phyloP scores from a whole-genome alignment of 2,113 vertebrate species.

The Acinonyx jubatus region DNA sequence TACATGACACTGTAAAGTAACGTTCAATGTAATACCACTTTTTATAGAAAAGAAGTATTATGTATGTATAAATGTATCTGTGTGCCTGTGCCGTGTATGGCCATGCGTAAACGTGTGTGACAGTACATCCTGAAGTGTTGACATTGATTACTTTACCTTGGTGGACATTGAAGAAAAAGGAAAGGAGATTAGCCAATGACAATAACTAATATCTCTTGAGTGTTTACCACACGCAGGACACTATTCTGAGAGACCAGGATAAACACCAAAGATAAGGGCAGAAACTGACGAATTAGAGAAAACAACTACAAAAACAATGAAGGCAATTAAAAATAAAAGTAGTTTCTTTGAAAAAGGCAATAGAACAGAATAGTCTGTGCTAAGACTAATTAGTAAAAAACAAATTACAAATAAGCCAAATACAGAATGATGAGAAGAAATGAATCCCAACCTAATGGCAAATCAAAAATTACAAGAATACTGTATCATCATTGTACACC shows the following conservation, averaged over 20 bases:
- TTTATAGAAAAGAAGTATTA: not conserved
- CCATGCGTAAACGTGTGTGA: not conserved
- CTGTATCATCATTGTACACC: not conserved
- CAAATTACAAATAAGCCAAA: not conserved
- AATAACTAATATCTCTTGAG: fast-evolving
- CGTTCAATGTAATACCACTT: not conserved
- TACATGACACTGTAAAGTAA: not conserved
- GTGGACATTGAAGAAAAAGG: not conserved
- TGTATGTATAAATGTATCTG: not conserved
- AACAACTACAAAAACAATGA: not conserved
- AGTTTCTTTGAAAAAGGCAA: not conserved
- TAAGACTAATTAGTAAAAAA: not conserved
- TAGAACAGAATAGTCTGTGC: not conserved
- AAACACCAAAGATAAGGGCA: not conserved
- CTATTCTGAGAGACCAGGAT: not conserved
- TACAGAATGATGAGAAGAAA: not conserved
- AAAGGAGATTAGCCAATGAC: not conserved
- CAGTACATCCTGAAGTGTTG: not conserved
- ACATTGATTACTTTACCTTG: not conserved
- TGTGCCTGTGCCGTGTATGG: not conserved
- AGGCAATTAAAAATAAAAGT: not conserved
- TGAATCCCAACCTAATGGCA: not conserved
- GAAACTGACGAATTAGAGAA: not conserved
- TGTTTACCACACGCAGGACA: fast-evolving
- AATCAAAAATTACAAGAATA: not conserved